These are phyloP conservation scores for Eilema depressum DNA, from an alignment of 2,888 invertebrate species.

Conservation along the genomic window DNA sequence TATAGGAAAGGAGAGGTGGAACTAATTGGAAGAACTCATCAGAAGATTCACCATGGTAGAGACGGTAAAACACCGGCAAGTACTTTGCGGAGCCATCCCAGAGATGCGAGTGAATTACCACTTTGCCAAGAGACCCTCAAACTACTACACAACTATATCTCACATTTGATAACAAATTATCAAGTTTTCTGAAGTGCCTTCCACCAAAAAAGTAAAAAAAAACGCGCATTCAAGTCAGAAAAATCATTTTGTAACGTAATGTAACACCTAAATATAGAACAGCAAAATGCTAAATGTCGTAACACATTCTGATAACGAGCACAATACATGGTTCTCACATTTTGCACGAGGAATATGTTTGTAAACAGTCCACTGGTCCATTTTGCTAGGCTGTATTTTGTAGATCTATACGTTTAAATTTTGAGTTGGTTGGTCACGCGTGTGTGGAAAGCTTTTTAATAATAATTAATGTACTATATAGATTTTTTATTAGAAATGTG, in stretches of 20 bases:
- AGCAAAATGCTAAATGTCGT: not conserved
- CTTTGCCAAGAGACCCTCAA: no score
- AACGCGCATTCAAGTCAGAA: not conserved
- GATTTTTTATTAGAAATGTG: slow-evolving; percentile 7
- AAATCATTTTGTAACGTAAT: not conserved
- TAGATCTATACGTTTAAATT: not conserved
- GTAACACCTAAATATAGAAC: not conserved
- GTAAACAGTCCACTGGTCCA: slow-evolving; percentile 8
- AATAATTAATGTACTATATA: not conserved
- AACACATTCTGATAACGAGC: not conserved
- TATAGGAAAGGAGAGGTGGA: no score
- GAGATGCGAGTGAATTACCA: no score
- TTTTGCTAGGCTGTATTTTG: not conserved
- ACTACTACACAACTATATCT: no score
- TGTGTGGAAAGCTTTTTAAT: not conserved
- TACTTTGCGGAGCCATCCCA: no score
- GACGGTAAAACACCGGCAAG: no score
- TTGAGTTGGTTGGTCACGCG: not conserved
- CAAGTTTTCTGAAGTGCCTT: no score
- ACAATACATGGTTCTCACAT: not conserved
- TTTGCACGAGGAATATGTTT: slow-evolving; percentile 1
- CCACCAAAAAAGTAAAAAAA: no score
- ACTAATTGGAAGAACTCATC: no score
- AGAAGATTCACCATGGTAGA: no score
- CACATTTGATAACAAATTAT: no score